Percentiles rank a stretch among this genome's conserved stretches.
Conservation (phyloP, 1,140 invertebrate species). For the Ceratoteleas bidentatus region DNA sequence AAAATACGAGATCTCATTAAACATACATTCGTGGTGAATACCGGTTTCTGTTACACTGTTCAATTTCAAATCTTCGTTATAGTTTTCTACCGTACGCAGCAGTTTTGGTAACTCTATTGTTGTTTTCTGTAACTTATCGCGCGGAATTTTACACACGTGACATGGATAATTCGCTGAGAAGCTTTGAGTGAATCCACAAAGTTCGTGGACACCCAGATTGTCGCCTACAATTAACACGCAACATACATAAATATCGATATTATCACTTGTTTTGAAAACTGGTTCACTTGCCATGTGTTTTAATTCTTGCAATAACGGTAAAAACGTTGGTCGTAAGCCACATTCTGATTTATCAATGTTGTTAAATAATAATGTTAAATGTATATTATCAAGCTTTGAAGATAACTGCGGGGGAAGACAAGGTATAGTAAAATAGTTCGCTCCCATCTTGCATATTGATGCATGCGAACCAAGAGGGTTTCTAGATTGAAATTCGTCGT, state of each 20-base stretch:
- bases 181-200: slow-evolving; percentile 36
- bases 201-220: slow-evolving; percentile 37
- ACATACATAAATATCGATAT: slow-evolving; percentile 11
- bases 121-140: slow-evolving; percentile 5
- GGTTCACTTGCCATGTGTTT: slow-evolving; percentile 6
- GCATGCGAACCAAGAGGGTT: slow-evolving; percentile 21
- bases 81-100: neutral
- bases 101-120: neutral
- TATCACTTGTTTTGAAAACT: slow-evolving; percentile 7
- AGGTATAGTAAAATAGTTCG: slow-evolving; percentile 19
- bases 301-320: slow-evolving; percentile 23
- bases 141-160: slow-evolving; percentile 30
- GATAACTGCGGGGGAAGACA: slow-evolving; percentile 2
- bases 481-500: slow-evolving; percentile 27
- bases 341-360: neutral
- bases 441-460: slow-evolving; percentile 1
- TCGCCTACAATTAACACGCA: slow-evolving; percentile 29
- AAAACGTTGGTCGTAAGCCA: slow-evolving; percentile 6
- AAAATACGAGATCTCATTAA: slow-evolving; percentile 32
- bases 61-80: neutral
- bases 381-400: slow-evolving; percentile 16
- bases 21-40: slow-evolving; percentile 26
- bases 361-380: slow-evolving; percentile 13
- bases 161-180: slow-evolving; percentile 40
- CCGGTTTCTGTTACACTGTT: slow-evolving; percentile 11